Percentiles rank a stretch among this genome's conserved stretches.
Conservation (phyloP, 1,140 invertebrate species). For the Cyphomyrmex costatus region DNA sequence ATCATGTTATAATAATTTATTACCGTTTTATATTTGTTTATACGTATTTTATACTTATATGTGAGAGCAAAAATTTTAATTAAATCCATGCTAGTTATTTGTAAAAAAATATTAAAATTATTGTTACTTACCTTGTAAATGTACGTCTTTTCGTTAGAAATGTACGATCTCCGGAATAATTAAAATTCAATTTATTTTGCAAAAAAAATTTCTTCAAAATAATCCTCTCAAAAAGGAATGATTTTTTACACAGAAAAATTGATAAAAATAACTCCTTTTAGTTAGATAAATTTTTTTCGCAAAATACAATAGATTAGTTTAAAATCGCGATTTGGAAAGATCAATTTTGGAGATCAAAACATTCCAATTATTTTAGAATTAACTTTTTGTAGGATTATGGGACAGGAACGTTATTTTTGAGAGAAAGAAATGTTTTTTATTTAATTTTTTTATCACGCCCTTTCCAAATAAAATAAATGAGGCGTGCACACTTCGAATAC, state of each 20-base stretch:
- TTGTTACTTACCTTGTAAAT: not conserved
- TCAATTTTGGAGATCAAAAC: too few species aligned
- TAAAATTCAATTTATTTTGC: too few species aligned
- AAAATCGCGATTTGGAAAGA: too few species aligned
- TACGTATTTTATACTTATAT: slow-evolving; percentile 25
- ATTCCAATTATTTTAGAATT: too few species aligned
- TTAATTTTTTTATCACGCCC: slow-evolving; percentile 60
- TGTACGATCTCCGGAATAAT: not conserved
- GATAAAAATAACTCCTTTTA: too few species aligned
- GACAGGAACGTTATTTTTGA: slow-evolving; percentile 63
- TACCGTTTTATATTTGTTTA: not conserved
- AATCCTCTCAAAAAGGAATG: too few species aligned
- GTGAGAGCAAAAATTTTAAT: not conserved
- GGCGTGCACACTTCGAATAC: slow-evolving; percentile 25
- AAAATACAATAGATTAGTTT: too few species aligned
- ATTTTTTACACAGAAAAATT: too few species aligned
- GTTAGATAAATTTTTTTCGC: too few species aligned
- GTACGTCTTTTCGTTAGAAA: not conserved
- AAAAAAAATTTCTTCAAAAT: too few species aligned
- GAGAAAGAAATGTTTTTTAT: slow-evolving; percentile 79
- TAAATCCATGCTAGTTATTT: not conserved
- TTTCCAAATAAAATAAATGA: slow-evolving; percentile 13
- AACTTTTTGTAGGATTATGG: not conserved
- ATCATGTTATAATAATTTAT: not conserved
- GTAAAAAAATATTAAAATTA: slow-evolving; percentile 14